phyloP scores from a whole-genome alignment of 1,140 invertebrate genomes.

The Tetramorium parvispinum region DNA sequence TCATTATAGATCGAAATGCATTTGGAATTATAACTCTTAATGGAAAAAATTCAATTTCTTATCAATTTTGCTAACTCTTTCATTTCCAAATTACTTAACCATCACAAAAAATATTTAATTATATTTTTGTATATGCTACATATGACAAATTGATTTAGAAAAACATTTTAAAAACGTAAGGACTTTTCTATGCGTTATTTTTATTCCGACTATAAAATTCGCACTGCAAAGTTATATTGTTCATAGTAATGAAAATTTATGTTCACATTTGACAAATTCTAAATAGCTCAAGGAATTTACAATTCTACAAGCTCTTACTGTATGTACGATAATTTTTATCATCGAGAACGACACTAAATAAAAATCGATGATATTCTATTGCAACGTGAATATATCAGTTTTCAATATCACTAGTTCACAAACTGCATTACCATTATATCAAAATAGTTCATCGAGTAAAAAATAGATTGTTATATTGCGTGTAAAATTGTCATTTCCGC shows the following conservation, averaged over 20 bases:
- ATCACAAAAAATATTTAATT: not conserved
- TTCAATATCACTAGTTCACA: not conserved
- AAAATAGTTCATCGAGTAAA: not conserved
- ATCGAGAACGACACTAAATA: not conserved
- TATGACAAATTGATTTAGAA: not conserved
- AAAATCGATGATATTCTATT: not conserved
- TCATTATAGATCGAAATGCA: not conserved
- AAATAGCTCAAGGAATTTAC: not conserved
- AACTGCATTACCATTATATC: not conserved
- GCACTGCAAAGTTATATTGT: not conserved
- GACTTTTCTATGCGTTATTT: not conserved
- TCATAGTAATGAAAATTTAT: no score
- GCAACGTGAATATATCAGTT: conserved; percentile 4
- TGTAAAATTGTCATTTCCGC: not conserved
- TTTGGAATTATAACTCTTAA: not conserved
- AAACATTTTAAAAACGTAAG: not conserved
- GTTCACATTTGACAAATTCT: not conserved
- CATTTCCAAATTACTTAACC: not conserved
- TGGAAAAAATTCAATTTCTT: not conserved
- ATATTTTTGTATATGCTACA: not conserved
- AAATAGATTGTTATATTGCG: not conserved
- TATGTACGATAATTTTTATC: not conserved
- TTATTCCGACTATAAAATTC: not conserved
- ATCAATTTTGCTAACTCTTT: not conserved
- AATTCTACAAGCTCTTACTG: not conserved